These are phyloP conservation scores for Pedionomus torquatus DNA, from an alignment of 2,113 vertebrate species.

Conservation along the genomic window DNA sequence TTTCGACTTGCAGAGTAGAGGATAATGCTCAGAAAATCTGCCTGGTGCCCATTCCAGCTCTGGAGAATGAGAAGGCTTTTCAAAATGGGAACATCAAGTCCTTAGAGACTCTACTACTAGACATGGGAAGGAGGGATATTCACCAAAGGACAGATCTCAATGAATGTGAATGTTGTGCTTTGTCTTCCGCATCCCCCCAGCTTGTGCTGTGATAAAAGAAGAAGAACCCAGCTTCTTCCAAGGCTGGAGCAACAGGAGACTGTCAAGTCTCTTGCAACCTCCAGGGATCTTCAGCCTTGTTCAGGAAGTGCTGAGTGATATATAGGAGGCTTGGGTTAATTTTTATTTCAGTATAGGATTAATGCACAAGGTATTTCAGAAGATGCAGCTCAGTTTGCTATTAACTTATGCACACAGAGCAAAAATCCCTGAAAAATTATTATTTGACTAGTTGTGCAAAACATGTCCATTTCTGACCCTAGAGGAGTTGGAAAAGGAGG, in stretches of 20 bases:
- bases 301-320: background rate
- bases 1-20: background rate
- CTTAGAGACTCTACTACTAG: background rate
- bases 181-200: background rate
- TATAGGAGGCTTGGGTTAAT: background rate
- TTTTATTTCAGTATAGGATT: background rate
- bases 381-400: background rate
- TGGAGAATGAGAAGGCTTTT: background rate
- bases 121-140: background rate
- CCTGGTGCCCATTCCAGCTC: background rate
- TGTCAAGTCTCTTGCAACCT: background rate
- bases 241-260: fast-evolving
- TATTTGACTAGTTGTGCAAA: background rate
- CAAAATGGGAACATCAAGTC: background rate
- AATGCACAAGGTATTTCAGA: background rate
- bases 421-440: background rate
- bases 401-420: background rate
- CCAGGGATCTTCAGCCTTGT: background rate
- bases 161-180: background rate
- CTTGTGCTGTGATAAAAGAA: background rate
- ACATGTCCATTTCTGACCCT: background rate
- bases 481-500: background rate
- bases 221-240: background rate
- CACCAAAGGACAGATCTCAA: background rate
- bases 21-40: background rate